These are phyloP conservation scores for Coregonus ussuriensis DNA, from an alignment of 2,797 vertebrate species.

Conservation along the genomic window DNA sequence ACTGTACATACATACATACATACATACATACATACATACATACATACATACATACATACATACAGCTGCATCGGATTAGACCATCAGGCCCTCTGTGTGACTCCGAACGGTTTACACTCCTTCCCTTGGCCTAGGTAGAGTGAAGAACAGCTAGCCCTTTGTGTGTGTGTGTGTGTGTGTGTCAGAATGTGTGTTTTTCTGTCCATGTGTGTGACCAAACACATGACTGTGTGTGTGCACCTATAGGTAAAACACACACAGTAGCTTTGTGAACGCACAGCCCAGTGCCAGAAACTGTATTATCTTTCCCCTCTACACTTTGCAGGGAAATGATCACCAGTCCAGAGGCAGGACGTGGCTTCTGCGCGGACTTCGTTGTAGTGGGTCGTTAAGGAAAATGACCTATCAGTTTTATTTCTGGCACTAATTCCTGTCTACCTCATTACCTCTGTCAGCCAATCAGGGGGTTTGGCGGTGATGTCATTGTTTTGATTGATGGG, in stretches of 20 bases:
- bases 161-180: conserved; percentile 25
- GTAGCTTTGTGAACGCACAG: conserved; percentile 37
- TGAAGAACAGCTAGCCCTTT: conserved; percentile 28
- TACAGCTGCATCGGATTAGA: conserved; percentile 65
- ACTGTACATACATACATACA: neutral
- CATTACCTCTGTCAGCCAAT: conserved; percentile 45
- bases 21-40: conserved; percentile 18
- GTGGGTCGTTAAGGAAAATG: conserved; percentile 50
- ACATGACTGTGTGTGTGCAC: neutral
- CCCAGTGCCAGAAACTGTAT: conserved; percentile 29
- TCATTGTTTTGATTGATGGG: neutral
- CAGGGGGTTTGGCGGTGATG: conserved; percentile 22
- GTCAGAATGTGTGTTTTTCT: neutral
- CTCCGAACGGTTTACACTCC: conserved; percentile 57
- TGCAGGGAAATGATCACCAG: conserved; percentile 26
- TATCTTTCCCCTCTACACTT: neutral
- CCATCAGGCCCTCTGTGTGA: conserved; percentile 15
- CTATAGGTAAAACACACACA: conserved; percentile 36
- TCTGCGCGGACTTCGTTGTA: conserved; percentile 26
- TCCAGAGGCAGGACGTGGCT: conserved; percentile 43
- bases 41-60: neutral
- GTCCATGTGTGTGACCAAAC: too few relatives aligned
- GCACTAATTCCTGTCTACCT: conserved; percentile 43
- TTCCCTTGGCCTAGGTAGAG: conserved; percentile 31
- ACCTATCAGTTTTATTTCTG: conserved; percentile 60